A percentile compares a stretch with the other conserved stretches of the same genome.
Evolutionary conservation across 2,888 invertebrate species (phyloP).

Genomic region (Noctua janthe): DNA sequence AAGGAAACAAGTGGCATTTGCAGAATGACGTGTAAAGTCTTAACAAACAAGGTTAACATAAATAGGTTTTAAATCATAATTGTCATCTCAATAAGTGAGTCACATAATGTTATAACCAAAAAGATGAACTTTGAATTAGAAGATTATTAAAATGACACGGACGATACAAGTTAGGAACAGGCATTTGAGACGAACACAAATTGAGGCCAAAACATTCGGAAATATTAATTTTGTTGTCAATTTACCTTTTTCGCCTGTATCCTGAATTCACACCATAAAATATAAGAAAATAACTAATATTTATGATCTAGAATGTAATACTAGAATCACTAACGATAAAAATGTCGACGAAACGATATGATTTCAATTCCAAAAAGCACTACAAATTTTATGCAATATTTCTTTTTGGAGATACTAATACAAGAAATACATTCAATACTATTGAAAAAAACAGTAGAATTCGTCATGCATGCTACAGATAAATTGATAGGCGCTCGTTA

Average conservation of each 20-base stretch:
- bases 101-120: neutral
- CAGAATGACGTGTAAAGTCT: neutral
- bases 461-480: constrained; percentile 59
- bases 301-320: neutral
- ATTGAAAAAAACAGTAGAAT: constrained; percentile 35
- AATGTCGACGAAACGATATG: neutral
- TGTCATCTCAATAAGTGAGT: neutral
- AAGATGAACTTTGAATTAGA: neutral
- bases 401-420: neutral
- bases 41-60: neutral
- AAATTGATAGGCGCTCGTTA: constrained; percentile 65
- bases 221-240: constrained; percentile 45
- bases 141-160: constrained; percentile 43
- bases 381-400: neutral
- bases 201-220: constrained; percentile 39
- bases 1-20: constrained; percentile 2
- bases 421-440: constrained; percentile 11
- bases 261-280: constrained; percentile 57
- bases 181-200: constrained; percentile 60
- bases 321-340: constrained; percentile 5
- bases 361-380: neutral
- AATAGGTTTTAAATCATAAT: neutral
- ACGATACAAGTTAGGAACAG: constrained; percentile 57
- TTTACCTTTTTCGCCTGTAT: constrained; percentile 65
- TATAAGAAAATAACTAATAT: constrained; percentile 1